Evolutionary conservation across 2,888 invertebrate species (phyloP).

Genomic region (Oscheius sp.): DNA sequence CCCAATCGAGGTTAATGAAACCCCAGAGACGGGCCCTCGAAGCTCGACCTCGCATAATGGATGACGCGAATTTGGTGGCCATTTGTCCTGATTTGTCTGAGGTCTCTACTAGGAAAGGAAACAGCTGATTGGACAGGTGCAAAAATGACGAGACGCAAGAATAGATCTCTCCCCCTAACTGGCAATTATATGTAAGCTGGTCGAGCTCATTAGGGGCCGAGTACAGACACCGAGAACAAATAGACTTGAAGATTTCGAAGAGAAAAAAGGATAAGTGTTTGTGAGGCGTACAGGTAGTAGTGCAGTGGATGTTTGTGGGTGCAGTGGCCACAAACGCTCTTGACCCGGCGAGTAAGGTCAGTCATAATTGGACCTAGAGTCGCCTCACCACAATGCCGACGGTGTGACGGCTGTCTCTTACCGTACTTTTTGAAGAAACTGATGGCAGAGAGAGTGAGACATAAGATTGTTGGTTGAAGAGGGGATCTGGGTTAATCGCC

Average conservation of each 20-base stretch:
- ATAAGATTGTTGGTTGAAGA: neutral
- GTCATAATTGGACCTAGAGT: conserved; percentile 32
- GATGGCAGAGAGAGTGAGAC: neutral
- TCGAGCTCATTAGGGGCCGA: too few species aligned
- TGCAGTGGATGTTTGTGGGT: conserved; percentile 28
- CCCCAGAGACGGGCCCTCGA: neutral
- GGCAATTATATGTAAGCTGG: too few species aligned
- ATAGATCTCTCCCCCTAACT: too few species aligned
- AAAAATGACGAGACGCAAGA: too few species aligned
- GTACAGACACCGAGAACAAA: too few species aligned
- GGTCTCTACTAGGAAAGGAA: too few species aligned
- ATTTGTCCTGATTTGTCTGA: conserved; percentile 1
- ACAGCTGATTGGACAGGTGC: too few species aligned
- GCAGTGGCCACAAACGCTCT: conserved; percentile 33
- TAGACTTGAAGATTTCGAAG: too few species aligned
- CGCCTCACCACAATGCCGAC: conserved; percentile 26
- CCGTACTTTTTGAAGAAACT: conserved; percentile 8
- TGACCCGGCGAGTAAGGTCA: conserved; percentile 33
- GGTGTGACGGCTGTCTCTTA: conserved; percentile 1
- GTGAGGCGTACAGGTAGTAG: conserved; percentile 18
- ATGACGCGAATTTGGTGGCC: conserved; percentile 19
- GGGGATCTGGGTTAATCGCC: conserved; percentile 16
- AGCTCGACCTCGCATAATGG: conserved; percentile 21
- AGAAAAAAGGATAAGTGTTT: conserved; percentile 9
- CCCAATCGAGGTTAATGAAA: conserved; percentile 29